Conservation (phyloP, 2,113 vertebrate genomes). For the Zapornia atra region DNA sequence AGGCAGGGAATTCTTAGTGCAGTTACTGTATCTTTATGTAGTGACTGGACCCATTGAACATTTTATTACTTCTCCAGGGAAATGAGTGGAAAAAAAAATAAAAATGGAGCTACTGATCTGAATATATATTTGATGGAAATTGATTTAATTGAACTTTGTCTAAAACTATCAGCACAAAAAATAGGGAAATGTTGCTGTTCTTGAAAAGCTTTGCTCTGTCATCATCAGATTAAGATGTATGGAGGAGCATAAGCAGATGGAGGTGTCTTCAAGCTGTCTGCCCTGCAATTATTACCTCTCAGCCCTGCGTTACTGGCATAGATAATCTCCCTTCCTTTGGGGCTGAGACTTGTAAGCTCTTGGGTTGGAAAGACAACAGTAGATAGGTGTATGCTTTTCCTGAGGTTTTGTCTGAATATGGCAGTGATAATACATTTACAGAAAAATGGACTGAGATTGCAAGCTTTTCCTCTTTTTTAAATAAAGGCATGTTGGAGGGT, state of each 20-base stretch:
- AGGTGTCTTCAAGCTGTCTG: neutral
- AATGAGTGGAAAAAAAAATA: neutral
- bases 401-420: neutral
- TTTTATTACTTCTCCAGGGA: neutral
- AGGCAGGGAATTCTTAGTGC: neutral
- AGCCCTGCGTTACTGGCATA: neutral
- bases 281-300: neutral
- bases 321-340: neutral
- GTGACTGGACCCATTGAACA: neutral
- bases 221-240: neutral
- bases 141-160: neutral
- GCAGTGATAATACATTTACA: neutral
- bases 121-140: neutral
- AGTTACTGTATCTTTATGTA: neutral
- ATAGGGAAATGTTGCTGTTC: neutral
- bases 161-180: neutral
- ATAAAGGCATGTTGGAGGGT: fast-evolving
- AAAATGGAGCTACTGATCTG: neutral
- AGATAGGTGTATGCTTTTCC: neutral
- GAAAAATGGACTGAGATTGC: neutral
- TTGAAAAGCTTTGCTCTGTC: neutral
- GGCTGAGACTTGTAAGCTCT: neutral
- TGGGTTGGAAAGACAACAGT: neutral
- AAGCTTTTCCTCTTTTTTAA: neutral
- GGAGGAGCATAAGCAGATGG: neutral